phyloP scores from a whole-genome alignment of 2,797 vertebrate genomes.

The Falco naumanni region DNA sequence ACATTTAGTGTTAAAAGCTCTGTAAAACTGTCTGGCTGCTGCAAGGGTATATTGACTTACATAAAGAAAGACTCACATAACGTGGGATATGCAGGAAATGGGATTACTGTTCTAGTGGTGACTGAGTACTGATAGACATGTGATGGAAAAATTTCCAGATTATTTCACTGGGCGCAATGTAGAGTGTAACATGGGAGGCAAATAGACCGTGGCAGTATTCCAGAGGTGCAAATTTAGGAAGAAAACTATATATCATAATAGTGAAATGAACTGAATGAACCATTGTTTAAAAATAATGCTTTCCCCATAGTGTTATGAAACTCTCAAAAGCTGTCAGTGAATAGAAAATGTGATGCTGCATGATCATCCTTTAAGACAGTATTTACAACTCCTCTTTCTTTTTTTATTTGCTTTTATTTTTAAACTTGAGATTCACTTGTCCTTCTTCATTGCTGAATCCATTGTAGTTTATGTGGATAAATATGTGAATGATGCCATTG shows the following conservation, averaged over 20 bases:
- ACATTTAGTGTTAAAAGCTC: neutral
- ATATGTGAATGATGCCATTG: neutral
- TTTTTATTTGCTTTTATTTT: neutral
- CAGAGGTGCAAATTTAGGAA: neutral
- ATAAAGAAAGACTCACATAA: neutral
- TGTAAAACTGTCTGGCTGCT: neutral
- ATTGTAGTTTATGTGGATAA: neutral
- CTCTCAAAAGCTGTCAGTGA: neutral
- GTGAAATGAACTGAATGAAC: neutral
- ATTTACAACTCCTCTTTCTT: neutral
- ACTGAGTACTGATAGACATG: neutral
- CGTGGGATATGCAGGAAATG: neutral
- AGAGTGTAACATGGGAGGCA: neutral
- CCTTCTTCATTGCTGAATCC: neutral
- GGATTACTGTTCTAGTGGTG: neutral
- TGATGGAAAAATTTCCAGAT: neutral
- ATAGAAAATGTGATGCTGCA: neutral
- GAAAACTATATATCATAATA: neutral
- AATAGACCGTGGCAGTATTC: neutral
- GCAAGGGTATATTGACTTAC: neutral
- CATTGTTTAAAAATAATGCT: neutral
- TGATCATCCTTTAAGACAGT: neutral
- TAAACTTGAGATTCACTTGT: neutral
- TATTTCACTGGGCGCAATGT: neutral
- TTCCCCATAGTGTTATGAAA: neutral